Base-by-base conservation (phyloP, 2,113 vertebrate species). In the Eira barbara region DNA sequence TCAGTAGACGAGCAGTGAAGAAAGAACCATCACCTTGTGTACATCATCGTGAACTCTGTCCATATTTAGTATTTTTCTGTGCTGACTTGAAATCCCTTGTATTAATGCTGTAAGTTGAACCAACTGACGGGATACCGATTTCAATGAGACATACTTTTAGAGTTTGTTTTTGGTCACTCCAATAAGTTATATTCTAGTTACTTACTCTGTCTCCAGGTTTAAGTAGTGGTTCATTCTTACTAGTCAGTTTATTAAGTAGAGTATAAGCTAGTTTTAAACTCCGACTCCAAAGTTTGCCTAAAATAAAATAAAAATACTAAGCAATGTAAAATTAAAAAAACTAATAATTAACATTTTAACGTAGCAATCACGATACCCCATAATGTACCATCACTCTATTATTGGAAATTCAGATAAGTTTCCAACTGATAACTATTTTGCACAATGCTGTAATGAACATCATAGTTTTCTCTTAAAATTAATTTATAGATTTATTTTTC, bases 241-340 rank as follows among this genome's bases (percentile, higher is more conserved):
- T 99, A 97, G 99, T 99, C 97, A 99, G 99, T 97, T 99, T 99
- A 98, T 99, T 99, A 20, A 99, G 99, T 21, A 99, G 99, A 4
- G 99, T 99, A 97, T 99, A 99, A 0, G 99, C 99, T 96, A 99
- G 98, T 97, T 99, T 99, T 98, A 99, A 99, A 98, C 99, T 99
- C 97, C 99, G 99, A 84, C 99, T 99, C 99, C 99, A 99, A 47
- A 99, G 99, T 98, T 99, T 99, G 92, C 99, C 99, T 99, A 71
- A 95, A 97, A 96, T 82, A 97, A 97, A 97, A 94, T 67, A 91
- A 92, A 97, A 91, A 96, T 42, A 97, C 14, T 55, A 84, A 95
- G 97, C 89, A 94, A 67, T 47, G 85, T 87, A 81, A 84, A 88
- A 92, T 31, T 63, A 61, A 83, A 88, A 80, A 91, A 86, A 36